Evolutionary conservation across 2,888 invertebrate genomes (phyloP).

Genomic region (Dermolepida albohirtum): DNA sequence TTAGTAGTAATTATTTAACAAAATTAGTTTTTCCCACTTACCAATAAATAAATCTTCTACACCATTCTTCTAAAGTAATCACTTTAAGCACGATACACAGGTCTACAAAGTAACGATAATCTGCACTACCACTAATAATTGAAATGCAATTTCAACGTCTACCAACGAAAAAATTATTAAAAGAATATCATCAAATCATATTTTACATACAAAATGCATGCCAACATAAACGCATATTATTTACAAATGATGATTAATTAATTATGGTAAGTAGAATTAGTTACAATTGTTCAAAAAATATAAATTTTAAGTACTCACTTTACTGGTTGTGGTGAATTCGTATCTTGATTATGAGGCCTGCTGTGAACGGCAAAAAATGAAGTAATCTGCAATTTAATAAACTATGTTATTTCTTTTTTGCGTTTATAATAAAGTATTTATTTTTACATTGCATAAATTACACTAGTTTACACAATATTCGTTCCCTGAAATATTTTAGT

Average conservation of each 20-base stretch:
- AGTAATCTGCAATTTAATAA: constrained; percentile 37
- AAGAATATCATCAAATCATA: constrained; percentile 20
- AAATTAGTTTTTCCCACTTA: constrained; percentile 53
- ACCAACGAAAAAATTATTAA: constrained; percentile 19
- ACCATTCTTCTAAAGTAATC: constrained; percentile 54
- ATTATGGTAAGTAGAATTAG: constrained; percentile 37
- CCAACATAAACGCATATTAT: constrained; percentile 29
- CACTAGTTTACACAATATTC: too few relatives aligned
- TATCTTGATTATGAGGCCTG: constrained; percentile 50
- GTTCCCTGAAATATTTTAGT: too few relatives aligned
- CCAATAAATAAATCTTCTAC: constrained; percentile 49
- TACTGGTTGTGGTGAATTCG: constrained; percentile 42
- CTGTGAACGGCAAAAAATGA: constrained; percentile 48
- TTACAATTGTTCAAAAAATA: constrained; percentile 32
- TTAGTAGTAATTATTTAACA: constrained; percentile 20
- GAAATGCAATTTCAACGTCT: constrained; percentile 5
- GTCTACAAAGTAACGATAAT: constrained; percentile 23
- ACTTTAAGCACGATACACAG: constrained; percentile 44
- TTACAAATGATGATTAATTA: constrained; percentile 39
- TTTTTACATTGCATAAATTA: too few relatives aligned
- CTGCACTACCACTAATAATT: constrained; percentile 20
- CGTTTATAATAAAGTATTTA: too few relatives aligned
- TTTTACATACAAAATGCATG: constrained; percentile 23
- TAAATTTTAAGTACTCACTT: constrained; percentile 52
- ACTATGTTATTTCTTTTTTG: too few relatives aligned